Base-by-base conservation (phyloP, 2,888 invertebrate species). In the Drosophila monieri region DNA sequence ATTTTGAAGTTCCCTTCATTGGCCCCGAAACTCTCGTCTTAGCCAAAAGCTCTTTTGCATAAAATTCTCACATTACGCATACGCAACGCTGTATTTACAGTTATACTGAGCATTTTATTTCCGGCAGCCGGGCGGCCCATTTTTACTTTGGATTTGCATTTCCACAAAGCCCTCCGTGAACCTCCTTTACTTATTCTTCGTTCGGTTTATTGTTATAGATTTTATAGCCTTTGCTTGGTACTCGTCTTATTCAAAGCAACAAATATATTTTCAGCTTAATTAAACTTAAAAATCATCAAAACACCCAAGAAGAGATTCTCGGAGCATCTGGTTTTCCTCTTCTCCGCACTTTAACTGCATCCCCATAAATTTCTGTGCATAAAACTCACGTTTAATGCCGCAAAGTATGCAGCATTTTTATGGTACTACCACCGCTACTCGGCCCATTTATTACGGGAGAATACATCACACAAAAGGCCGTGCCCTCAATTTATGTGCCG, bases 201-300 rank as follows among this genome's bases (percentile, higher is more conserved):
- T 83, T 68, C 53, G 35, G 54, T 68, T 78, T 81, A 69, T 79
- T 81, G 85, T 81, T 87, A 85, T 78, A 80, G 80, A 83, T 81
- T 88, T 85, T 80, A 81, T 78, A 64, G 73, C 71, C 46, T 60
- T 27, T 41, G 54, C 52, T 15, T 51, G 10, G 47, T 46, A 66
- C 43, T 85, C 58, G 80, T 85, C 69, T 83, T 85, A 81, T 81
- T 83, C 83, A 81, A 85, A 76, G 84, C 84, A 78, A 69, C 71
- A 62, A 62, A 84, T 85, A 84, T 85, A 88, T 89, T 88, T 89
- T 89, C 88, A 77, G 78, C 89, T 88, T 88, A 88, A 88, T 88
- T 88, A 88, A 88, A 89, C 88, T 89, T 79, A 76, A 89, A 78
- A 81, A 68, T 47, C 44, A 56, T 37, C 27, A 51, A 41, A 54